Percentiles rank a stretch among this genome's conserved stretches.
These are phyloP conservation scores for Mesembrinibis cayennensis DNA, from an alignment of 2,113 vertebrate species.

Conservation along the genomic window DNA sequence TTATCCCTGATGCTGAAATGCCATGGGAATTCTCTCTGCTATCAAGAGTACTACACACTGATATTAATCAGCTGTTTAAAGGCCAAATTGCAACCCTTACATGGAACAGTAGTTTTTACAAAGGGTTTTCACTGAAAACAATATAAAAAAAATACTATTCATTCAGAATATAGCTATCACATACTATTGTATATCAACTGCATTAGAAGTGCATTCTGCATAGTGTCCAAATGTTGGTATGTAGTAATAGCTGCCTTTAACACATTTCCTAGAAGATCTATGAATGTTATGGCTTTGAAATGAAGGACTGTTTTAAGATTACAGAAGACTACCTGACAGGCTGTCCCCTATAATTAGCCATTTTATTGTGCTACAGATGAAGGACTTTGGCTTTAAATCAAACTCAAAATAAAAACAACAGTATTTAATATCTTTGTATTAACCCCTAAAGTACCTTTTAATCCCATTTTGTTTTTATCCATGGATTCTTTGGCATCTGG, in stretches of 20 bases:
- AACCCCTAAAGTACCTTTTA: conserved; percentile 83
- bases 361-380: neutral
- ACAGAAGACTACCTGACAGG: neutral
- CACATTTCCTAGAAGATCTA: neutral
- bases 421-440: neutral
- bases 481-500: conserved; percentile 95
- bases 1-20: neutral
- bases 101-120: neutral
- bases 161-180: neutral
- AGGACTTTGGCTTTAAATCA: neutral
- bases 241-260: neutral
- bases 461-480: conserved; percentile 94
- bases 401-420: neutral
- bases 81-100: neutral
- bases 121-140: neutral
- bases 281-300: neutral
- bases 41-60: neutral
- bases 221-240: neutral
- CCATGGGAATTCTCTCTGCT: neutral
- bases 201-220: neutral
- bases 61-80: neutral
- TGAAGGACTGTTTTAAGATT: neutral
- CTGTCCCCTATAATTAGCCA: neutral
- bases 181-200: neutral
- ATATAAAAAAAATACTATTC: neutral